phyloP scores from a whole-genome alignment of 23 tunicate species.

The Pegea sp. region DNA sequence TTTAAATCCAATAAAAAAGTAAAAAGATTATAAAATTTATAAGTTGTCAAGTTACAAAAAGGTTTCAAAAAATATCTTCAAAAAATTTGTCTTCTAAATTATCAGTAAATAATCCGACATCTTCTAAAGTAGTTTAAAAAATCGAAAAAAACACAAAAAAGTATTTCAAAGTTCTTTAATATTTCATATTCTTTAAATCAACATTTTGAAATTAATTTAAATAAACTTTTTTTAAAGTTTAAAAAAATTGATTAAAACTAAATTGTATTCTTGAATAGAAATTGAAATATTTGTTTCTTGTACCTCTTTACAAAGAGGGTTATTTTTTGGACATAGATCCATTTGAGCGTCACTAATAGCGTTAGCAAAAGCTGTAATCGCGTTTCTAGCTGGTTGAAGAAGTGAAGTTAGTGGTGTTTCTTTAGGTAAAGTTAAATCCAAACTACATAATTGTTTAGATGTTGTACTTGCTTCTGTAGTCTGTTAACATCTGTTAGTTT shows the following conservation, averaged over 20 bases:
- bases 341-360: slow-evolving; percentile 23
- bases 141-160: no score
- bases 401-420: neutral
- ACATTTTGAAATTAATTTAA: no score
- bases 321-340: slow-evolving; percentile 9
- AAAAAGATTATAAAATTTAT: no score
- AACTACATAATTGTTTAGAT: slow-evolving; percentile 1
- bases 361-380: slow-evolving; percentile 21
- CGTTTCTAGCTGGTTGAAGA: slow-evolving; percentile 9
- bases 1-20: no score
- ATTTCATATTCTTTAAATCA: no score
- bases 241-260: no score
- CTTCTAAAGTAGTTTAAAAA: neutral
- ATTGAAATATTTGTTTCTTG: no score
- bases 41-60: no score
- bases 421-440: slow-evolving; percentile 16
- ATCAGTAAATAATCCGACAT: neutral
- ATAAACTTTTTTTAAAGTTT: no score
- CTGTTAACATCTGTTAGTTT: neutral
- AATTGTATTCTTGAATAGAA: no score
- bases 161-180: no score
- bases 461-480: neutral
- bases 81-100: neutral
- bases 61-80: neutral
- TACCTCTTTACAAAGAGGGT: slow-evolving; percentile 19